phyloP scores from a whole-genome alignment of 2,113 vertebrate genomes.

The Paramormyrops kingsleyae region DNA sequence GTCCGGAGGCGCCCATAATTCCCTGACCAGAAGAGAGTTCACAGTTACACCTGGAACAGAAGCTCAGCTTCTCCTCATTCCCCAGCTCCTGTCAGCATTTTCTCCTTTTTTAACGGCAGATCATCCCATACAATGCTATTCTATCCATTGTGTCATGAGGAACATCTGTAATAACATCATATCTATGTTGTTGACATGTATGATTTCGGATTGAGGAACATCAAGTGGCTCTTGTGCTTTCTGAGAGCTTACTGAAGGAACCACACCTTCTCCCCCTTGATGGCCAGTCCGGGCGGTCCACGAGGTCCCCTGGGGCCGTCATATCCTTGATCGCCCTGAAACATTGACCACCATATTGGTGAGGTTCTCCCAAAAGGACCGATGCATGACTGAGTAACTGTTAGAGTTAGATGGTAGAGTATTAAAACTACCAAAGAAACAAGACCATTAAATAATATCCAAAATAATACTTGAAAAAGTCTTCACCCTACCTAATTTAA shows the following conservation, averaged over 20 bases:
- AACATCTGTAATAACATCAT: not conserved
- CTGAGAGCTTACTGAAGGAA: not conserved
- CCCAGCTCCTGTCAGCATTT: not conserved
- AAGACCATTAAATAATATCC: not conserved
- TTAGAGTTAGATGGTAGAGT: not conserved
- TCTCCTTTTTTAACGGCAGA: not conserved
- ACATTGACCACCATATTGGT: slow-evolving; percentile 14
- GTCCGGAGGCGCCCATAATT: slow-evolving; percentile 54
- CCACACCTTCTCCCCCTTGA: slow-evolving; percentile 77
- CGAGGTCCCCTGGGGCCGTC: slow-evolving; percentile 59
- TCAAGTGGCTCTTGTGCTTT: not conserved
- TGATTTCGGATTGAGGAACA: not conserved
- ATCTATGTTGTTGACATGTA: not conserved
- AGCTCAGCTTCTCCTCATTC: not conserved
- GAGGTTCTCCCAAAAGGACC: not conserved
- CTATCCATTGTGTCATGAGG: not conserved
- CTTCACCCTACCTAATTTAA: not conserved
- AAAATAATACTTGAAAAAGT: not conserved
- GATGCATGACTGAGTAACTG: not conserved
- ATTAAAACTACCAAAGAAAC: not conserved
- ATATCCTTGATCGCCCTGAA: slow-evolving; percentile 76
- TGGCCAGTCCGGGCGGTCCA: slow-evolving; percentile 58
- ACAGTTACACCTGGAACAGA: slow-evolving; percentile 1
- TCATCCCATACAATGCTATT: not conserved
- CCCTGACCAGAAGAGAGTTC: slow-evolving; percentile 53